Percentiles rank a stretch among this genome's conserved stretches.
These are phyloP conservation scores for Cybosia mesomella DNA, from an alignment of 2,888 invertebrate species.

Conservation along the genomic window DNA sequence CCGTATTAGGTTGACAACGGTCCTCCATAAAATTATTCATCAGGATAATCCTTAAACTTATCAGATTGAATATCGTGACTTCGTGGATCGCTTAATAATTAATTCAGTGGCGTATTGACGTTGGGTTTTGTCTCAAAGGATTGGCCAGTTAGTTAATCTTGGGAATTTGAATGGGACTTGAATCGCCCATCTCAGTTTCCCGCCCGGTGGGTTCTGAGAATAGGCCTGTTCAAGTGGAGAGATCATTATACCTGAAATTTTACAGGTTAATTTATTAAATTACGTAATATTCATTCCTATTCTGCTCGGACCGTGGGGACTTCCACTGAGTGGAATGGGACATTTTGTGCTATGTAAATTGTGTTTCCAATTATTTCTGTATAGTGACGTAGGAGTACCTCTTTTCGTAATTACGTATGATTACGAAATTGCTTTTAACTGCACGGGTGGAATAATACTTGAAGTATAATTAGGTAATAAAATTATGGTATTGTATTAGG, in stretches of 20 bases:
- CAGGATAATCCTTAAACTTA: slow-evolving; percentile 59
- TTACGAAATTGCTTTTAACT: not conserved
- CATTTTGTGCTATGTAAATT: slow-evolving; percentile 7
- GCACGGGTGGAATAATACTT: too few relatives aligned
- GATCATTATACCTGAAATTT: slow-evolving; percentile 28
- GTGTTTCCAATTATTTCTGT: not conserved
- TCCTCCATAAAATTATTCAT: slow-evolving; percentile 61
- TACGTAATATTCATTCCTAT: slow-evolving; percentile 16
- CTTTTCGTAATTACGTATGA: not conserved
- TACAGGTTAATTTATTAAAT: slow-evolving; percentile 17
- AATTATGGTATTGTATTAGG: too few relatives aligned
- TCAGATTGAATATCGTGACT: slow-evolving; percentile 52
- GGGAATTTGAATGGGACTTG: slow-evolving; percentile 45
- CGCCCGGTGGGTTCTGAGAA: slow-evolving; percentile 27
- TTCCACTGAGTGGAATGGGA: not conserved
- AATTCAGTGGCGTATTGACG: slow-evolving; percentile 57
- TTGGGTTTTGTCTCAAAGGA: slow-evolving; percentile 36
- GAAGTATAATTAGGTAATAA: too few relatives aligned
- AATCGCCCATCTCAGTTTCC: slow-evolving; percentile 32
- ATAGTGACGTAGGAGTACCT: not conserved
- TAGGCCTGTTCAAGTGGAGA: slow-evolving; percentile 24
- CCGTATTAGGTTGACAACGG: slow-evolving; percentile 49
- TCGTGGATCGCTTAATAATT: slow-evolving; percentile 60
- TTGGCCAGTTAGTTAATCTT: slow-evolving; percentile 57
- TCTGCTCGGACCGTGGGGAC: slow-evolving; percentile 5